A percentile compares a stretch with the other conserved stretches of the same genome.
These are phyloP conservation scores for Apaloderma vittatum DNA, from an alignment of 2,113 vertebrate genomes.

Conservation along the genomic window DNA sequence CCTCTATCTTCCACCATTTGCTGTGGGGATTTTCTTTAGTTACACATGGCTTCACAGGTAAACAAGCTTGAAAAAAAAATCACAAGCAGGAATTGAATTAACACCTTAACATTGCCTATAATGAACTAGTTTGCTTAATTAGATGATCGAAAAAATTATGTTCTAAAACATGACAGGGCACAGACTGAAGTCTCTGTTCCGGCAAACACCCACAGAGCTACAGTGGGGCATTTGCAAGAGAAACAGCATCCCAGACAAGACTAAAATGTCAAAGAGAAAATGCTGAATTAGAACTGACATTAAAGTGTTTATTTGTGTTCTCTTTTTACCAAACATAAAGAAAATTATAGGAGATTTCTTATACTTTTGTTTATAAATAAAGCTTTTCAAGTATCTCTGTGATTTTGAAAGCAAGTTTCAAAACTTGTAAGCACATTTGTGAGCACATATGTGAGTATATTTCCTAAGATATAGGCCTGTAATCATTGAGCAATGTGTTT, in stretches of 20 bases:
- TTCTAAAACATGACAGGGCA: constrained; percentile 30
- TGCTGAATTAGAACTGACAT: background rate
- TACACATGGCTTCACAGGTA: constrained; percentile 93
- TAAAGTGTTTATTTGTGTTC: background rate
- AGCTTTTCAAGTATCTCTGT: background rate
- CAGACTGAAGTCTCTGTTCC: background rate
- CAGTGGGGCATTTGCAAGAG: background rate
- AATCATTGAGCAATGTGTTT: too few relatives aligned
- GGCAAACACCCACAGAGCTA: background rate
- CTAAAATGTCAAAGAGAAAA: background rate
- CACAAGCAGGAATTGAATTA: constrained; percentile 85
- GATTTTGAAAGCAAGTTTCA: background rate
- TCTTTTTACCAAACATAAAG: background rate
- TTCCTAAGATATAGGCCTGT: too few relatives aligned
- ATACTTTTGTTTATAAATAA: background rate
- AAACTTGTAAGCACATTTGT: background rate
- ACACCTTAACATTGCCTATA: constrained; percentile 71
- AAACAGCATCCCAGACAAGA: background rate
- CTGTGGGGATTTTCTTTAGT: constrained; percentile 92
- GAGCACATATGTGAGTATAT: too few relatives aligned
- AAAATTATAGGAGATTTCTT: background rate
- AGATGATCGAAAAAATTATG: constrained; percentile 60
- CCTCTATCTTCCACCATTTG: constrained; percentile 81
- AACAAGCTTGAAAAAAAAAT: constrained; percentile 85
- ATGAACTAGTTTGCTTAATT: constrained; percentile 80